Percentiles rank a stretch among this genome's conserved stretches.
Conservation (phyloP, 2,888 invertebrate genomes). For the Drosophila bunnanda region DNA sequence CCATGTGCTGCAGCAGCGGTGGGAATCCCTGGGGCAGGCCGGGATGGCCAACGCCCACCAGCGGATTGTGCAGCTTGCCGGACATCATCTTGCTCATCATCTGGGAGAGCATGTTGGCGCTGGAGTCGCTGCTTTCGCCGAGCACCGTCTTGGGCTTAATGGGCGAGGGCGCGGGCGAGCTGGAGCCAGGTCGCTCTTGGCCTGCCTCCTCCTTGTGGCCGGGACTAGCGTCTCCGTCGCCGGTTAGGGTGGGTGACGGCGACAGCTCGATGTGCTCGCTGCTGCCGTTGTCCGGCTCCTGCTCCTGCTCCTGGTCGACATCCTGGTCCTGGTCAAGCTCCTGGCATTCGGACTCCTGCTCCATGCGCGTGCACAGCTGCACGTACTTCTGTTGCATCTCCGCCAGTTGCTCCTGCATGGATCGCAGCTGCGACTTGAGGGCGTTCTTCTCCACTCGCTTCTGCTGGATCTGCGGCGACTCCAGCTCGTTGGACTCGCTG, state of each 20-base stretch:
- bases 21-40: constrained; percentile 87
- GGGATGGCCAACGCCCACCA: constrained; percentile 84
- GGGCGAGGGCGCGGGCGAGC: constrained; percentile 64
- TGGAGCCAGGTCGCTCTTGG: constrained; percentile 67
- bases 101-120: constrained; percentile 86
- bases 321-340: constrained; percentile 89
- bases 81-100: constrained; percentile 89
- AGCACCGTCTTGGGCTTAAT: constrained; percentile 50
- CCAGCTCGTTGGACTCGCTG: constrained; percentile 91
- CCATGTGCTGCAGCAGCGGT: constrained; percentile 86
- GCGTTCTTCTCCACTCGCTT: constrained; percentile 94
- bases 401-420: constrained; percentile 95
- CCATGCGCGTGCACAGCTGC: constrained; percentile 94
- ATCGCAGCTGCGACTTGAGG: constrained; percentile 92
- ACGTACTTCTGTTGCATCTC: constrained; percentile 96
- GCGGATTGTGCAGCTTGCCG: constrained; percentile 86
- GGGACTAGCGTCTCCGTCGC: constrained; percentile 55
- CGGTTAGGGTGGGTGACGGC: constrained; percentile 72
- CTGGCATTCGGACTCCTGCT: constrained; percentile 90
- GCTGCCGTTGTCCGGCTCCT: constrained; percentile 84
- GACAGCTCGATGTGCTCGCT: constrained; percentile 77
- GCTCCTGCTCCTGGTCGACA: constrained; percentile 85
- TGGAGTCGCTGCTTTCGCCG: constrained; percentile 48
- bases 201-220: constrained; percentile 65
- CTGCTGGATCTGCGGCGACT: constrained; percentile 91